A percentile compares a stretch with the other conserved stretches of the same genome.
Conservation (phyloP, 2,797 vertebrate genomes). For the Otolemur crassicaudatus region DNA sequence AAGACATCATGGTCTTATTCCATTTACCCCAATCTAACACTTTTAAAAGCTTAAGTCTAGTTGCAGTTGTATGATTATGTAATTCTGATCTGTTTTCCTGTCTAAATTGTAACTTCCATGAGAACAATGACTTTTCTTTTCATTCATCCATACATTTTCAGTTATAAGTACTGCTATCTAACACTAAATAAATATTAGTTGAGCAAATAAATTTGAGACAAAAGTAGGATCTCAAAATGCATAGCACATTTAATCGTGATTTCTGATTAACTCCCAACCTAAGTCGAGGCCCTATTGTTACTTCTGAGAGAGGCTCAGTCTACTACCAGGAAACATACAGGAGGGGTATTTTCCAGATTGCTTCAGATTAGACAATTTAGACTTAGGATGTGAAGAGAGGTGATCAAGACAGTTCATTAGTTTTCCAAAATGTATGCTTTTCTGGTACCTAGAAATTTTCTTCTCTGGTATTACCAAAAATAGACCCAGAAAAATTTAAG, state of each 20-base stretch:
- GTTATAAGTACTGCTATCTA: not conserved
- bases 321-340: not conserved
- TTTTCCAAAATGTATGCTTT: not conserved
- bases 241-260: constrained; percentile 14
- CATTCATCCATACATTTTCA: not conserved
- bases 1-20: not conserved
- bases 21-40: fast-evolving
- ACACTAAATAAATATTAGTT: constrained; percentile 41
- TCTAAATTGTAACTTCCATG: not conserved
- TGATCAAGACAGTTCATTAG: not conserved
- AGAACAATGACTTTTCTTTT: not conserved
- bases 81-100: not conserved
- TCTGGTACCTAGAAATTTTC: not conserved
- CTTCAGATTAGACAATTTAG: not conserved
- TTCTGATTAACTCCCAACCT: constrained; percentile 37
- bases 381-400: not conserved
- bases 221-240: not conserved
- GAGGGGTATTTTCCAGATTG: not conserved
- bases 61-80: not conserved
- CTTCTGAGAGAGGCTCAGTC: not conserved
- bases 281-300: not conserved
- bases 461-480: not conserved
- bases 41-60: not conserved
- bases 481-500: not conserved
- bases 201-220: constrained; percentile 47